These are phyloP conservation scores for Cephus pygmeus DNA, from an alignment of 2,888 invertebrate genomes.

Conservation along the genomic window DNA sequence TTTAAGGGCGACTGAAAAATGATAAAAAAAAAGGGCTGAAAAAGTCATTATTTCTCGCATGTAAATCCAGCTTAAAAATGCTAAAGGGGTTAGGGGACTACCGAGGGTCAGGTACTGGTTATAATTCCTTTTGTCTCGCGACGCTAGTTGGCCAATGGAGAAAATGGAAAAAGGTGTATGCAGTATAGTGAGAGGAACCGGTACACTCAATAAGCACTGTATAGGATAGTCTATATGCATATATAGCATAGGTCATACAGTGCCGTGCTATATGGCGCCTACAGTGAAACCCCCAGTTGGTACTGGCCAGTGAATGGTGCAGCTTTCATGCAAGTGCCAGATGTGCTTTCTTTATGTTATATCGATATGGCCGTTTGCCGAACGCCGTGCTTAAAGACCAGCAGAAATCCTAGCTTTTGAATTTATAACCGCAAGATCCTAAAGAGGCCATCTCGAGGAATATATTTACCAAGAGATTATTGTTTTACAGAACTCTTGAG, in stretches of 20 bases:
- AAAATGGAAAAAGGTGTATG: neutral
- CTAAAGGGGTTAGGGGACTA: neutral
- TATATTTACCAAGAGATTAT: neutral
- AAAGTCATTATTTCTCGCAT: neutral
- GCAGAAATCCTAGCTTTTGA: neutral
- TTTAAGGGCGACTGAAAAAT: neutral
- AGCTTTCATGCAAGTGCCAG: constrained; percentile 34
- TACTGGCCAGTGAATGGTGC: constrained; percentile 31
- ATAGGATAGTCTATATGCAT: neutral
- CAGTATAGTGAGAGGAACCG: neutral
- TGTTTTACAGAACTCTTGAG: neutral
- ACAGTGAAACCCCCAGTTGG: neutral
- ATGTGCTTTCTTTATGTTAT: constrained; percentile 41
- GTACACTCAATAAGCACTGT: neutral
- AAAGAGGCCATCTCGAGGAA: neutral
- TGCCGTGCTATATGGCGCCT: neutral
- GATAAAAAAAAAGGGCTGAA: neutral
- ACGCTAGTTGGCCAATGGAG: neutral
- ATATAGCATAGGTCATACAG: neutral
- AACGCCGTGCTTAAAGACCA: constrained; percentile 2
- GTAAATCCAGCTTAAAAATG: neutral
- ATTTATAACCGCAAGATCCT: neutral
- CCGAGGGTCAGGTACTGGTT: neutral
- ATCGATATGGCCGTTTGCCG: constrained; percentile 27
- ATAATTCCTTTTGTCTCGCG: neutral